Base-by-base conservation (phyloP, 1,140 invertebrate genomes). In the Drosophila ananassae region DNA sequence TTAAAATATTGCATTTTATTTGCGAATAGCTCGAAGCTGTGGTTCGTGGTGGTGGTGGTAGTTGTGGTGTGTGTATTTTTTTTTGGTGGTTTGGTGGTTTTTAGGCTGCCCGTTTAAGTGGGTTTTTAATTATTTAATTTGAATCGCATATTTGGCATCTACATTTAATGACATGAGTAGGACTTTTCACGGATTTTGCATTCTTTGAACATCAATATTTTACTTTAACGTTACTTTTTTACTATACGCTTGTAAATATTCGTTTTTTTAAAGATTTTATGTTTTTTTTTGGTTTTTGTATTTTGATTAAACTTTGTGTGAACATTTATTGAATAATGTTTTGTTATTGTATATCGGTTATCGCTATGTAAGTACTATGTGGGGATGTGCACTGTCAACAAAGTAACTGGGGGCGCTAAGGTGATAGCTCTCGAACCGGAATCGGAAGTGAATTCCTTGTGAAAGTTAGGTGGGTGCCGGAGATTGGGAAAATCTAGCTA, bases 1-100 rank as follows among this genome's bases (percentile, higher is more conserved):
- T 87, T 87, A 89, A 87, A 87, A 87, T 87, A 87, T 87, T 87
- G 83, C 82, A 87, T 79, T 85, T 87, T 89, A 89, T 87, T 87
- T 68, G 59, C 68, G 67, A 87, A 73, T 87, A 89, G 82, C 82
- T 79, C 82, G 83, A 87, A 87, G 83, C 83, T 87, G 78, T 82
- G 64, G 60, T 58, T 68, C 13, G 54, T 54, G 56, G 62, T 66
- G 56, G 34, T 54, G 17, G 52, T 55, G 37, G 21, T 46, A 34
- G 25, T 51, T 57, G 52, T 73, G 69, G 60, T 64, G 69, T 34
- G 32, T 67, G 48, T 67, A 39, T 63, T 41, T 60, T 37, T 56
- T 55, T 52, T 44, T 56, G 53, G 52, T 61, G 58, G 74, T 78
- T 66, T 52, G 54, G 59, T 75, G 55, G 41, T 34, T 34, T 53